Evolutionary conservation across 2,797 vertebrate genomes (phyloP).

Genomic region (Tragopan temminckii): DNA sequence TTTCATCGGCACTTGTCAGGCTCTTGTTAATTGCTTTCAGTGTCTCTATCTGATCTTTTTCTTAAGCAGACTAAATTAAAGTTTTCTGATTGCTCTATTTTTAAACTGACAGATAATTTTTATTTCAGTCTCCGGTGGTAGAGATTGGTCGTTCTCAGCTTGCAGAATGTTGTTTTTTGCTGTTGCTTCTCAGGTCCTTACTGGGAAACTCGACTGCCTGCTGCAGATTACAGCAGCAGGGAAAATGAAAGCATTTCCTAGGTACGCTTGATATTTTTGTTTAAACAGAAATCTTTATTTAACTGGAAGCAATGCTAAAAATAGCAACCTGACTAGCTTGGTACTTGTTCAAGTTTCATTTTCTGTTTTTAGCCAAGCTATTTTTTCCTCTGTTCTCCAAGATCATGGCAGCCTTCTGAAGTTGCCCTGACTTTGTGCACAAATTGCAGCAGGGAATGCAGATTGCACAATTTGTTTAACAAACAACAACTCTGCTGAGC

Average conservation of each 20-base stretch:
- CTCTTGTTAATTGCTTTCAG: background rate
- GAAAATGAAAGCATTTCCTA: slow-evolving; percentile 7
- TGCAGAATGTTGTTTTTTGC: background rate
- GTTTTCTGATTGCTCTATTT: background rate
- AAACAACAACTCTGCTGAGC: background rate
- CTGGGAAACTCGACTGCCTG: background rate
- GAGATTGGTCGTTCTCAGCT: background rate
- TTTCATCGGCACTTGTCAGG: background rate
- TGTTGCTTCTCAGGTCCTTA: background rate
- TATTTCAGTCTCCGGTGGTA: background rate
- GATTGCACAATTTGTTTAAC: background rate
- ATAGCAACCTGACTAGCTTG: background rate
- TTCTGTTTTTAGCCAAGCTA: background rate
- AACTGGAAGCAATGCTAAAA: slow-evolving; percentile 11
- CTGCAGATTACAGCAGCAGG: background rate
- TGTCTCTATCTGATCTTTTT: background rate
- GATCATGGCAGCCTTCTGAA: background rate
- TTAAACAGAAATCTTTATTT: slow-evolving; percentile 29
- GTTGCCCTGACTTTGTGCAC: background rate
- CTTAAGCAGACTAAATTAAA: background rate
- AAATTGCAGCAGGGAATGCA: background rate
- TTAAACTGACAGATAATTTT: background rate
- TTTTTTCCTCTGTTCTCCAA: background rate
- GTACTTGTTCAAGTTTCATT: background rate
- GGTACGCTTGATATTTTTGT: background rate